Conservation (phyloP, 1,140 invertebrate species). For the Dinoponera quadriceps region DNA sequence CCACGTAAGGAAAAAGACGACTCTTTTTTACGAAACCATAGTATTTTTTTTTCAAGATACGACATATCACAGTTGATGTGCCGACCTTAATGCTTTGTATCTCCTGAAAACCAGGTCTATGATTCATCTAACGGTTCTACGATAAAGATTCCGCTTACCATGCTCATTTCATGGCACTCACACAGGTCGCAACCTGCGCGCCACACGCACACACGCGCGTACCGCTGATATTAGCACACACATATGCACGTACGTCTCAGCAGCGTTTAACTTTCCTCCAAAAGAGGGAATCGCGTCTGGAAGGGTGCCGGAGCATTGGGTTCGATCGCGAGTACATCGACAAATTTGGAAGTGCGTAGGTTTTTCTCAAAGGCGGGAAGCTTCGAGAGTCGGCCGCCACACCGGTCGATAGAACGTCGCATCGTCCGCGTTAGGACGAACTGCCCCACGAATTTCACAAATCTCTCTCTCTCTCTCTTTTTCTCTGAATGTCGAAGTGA, state of each 20-base stretch:
- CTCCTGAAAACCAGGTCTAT: not conserved
- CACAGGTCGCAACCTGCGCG: not conserved
- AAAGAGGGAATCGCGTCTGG: not conserved
- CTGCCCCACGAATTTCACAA: no score
- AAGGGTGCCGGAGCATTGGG: not conserved
- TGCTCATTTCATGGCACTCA: no score
- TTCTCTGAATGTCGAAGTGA: not conserved
- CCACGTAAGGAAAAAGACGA: no score
- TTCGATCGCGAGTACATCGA: not conserved
- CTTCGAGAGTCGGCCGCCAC: not conserved
- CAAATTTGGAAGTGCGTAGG: not conserved
- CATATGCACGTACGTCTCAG: not conserved
- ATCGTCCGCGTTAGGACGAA: not conserved
- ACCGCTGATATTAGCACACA: not conserved
- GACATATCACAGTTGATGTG: no score
- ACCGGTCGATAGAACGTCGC: conserved; percentile 64
- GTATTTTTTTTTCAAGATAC: no score
- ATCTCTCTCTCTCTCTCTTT: no score
- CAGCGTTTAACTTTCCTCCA: not conserved
- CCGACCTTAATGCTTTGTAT: no score
- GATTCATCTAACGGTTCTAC: not conserved
- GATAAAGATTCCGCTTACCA: not conserved
- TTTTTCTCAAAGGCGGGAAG: not conserved
- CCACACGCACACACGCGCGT: not conserved
- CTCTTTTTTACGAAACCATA: no score